Percentiles rank a stretch among this genome's conserved stretches.
Conservation (phyloP, 2,113 vertebrate species). For the Elaphurus davidianus region DNA sequence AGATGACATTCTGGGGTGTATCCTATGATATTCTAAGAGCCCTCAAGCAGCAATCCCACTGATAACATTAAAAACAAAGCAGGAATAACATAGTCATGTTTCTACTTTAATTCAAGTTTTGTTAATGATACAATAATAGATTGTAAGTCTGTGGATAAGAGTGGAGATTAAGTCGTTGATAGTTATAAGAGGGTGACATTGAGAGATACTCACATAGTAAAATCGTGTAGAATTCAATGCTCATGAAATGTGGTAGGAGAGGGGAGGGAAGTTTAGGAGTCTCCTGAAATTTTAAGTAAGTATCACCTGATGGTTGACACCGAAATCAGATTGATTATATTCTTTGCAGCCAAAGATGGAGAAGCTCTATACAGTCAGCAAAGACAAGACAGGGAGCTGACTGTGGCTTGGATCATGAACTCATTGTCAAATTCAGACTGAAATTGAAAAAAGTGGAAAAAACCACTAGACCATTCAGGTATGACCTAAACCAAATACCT, state of each 20-base stretch:
- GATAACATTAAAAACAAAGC: background rate
- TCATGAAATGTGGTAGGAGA: background rate
- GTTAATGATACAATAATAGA: background rate
- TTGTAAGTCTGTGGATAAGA: background rate
- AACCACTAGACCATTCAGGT: too few relatives aligned
- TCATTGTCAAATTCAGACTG: too few relatives aligned
- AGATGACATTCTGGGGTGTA: background rate
- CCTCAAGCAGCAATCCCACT: background rate
- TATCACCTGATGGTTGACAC: too few relatives aligned
- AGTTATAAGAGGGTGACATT: background rate
- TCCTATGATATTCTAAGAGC: background rate
- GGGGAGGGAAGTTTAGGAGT: fast-evolving
- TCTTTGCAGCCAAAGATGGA: too few relatives aligned
- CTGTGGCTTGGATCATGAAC: too few relatives aligned
- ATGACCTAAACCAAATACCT: too few relatives aligned
- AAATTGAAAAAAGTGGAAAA: too few relatives aligned
- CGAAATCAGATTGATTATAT: too few relatives aligned
- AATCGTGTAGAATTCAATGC: background rate
- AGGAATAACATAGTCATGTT: background rate
- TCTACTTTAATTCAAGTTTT: background rate
- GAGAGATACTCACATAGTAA: background rate
- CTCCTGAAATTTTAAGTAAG: background rate
- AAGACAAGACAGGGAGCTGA: too few relatives aligned
- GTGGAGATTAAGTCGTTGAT: background rate
- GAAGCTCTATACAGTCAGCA: too few relatives aligned